Percentiles rank a stretch among this genome's conserved stretches.
Evolutionary conservation across 1,140 invertebrate species (phyloP).

Genomic region (Mylabris phalerata): DNA sequence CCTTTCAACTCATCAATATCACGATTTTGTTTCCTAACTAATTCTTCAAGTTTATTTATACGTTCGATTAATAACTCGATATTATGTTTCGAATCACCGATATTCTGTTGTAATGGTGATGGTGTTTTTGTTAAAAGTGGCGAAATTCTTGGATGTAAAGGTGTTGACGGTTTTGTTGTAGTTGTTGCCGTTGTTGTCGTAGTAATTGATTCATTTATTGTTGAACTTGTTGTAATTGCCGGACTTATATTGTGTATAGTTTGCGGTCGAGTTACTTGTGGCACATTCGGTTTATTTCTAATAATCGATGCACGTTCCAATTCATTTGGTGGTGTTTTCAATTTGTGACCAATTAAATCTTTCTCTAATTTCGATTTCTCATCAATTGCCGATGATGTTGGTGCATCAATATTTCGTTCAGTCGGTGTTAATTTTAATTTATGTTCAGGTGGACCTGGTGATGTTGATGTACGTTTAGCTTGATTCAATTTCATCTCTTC

Average conservation of each 20-base stretch:
- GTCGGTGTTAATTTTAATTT: conserved; percentile 20
- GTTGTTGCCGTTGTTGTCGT: neutral
- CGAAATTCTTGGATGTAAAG: conserved; percentile 9
- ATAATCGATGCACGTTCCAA: conserved; percentile 22
- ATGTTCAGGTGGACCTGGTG: conserved; percentile 36
- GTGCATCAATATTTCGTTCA: conserved; percentile 3
- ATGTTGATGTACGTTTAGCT: conserved; percentile 51
- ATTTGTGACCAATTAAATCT: conserved; percentile 1
- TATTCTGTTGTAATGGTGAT: conserved; percentile 5
- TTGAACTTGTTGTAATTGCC: neutral
- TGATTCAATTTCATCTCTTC: conserved; percentile 60
- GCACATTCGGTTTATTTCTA: conserved; percentile 23
- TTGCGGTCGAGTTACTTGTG: conserved; percentile 17
- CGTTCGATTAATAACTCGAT: conserved; percentile 40
- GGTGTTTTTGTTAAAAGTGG: conserved; percentile 10
- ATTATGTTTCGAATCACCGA: conserved; percentile 24
- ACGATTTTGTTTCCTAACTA: conserved; percentile 52
- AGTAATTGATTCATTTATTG: neutral
- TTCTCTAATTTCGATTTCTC: conserved; percentile 15
- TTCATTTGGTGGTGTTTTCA: conserved; percentile 35
- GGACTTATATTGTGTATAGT: conserved; percentile 9
- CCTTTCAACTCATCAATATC: conserved; percentile 51
- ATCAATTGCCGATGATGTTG: conserved; percentile 8
- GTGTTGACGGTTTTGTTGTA: neutral
- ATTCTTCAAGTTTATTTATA: conserved; percentile 52